phyloP scores from a whole-genome alignment of 2,113 vertebrate genomes.

The Sinocyclocheilus anshuiensis region DNA sequence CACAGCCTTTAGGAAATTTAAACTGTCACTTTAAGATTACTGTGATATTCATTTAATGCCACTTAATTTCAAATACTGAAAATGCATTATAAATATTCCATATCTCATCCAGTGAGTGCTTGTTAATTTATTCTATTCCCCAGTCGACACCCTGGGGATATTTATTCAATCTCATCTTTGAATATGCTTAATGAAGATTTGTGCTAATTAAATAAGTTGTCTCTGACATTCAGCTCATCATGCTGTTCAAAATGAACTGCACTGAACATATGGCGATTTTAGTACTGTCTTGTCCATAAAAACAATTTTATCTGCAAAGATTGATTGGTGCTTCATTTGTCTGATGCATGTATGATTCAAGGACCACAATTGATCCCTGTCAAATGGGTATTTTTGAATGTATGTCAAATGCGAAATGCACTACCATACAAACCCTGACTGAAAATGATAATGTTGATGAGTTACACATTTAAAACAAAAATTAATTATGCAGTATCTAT shows the following conservation, averaged over 20 bases:
- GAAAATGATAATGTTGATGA: neutral
- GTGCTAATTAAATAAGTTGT: neutral
- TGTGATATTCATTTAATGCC: neutral
- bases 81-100: neutral
- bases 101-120: neutral
- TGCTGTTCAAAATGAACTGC: neutral
- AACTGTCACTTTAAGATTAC: neutral
- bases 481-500: neutral
- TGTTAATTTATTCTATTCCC: slow-evolving; percentile 1
- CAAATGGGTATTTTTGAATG: neutral
- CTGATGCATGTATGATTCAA: too few relatives aligned
- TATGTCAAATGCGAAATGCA: neutral
- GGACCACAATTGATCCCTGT: neutral
- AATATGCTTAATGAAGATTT: neutral
- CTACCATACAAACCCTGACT: too few relatives aligned
- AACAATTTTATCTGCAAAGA: neutral
- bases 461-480: neutral
- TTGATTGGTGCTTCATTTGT: neutral
- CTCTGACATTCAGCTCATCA: neutral
- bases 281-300: neutral
- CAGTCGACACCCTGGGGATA: too few relatives aligned
- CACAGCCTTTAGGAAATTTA: neutral
- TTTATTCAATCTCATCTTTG: too few relatives aligned
- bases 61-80: neutral
- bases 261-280: neutral